These are phyloP conservation scores for Scomber colias DNA, from an alignment of 2,113 vertebrate genomes.

Conservation along the genomic window DNA sequence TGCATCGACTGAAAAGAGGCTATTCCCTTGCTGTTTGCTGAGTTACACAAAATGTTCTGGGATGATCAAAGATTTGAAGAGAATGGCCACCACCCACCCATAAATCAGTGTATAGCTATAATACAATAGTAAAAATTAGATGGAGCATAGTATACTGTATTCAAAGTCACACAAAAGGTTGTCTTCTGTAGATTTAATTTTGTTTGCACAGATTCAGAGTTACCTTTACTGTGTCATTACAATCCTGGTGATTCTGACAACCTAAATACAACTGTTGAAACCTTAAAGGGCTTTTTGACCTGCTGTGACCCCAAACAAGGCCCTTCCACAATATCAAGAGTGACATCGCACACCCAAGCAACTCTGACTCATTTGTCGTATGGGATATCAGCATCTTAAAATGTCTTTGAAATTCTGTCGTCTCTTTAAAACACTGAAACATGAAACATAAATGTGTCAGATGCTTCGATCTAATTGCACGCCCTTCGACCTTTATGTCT, in stretches of 20 bases:
- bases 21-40: slow-evolving; percentile 35
- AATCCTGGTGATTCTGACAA: background rate
- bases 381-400: slow-evolving; percentile 45
- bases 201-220: background rate
- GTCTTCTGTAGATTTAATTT: background rate
- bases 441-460: slow-evolving; percentile 61
- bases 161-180: background rate
- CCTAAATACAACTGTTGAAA: slow-evolving; percentile 4
- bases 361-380: slow-evolving; percentile 16
- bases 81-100: slow-evolving; percentile 47
- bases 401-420: slow-evolving; percentile 11
- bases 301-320: slow-evolving; percentile 31
- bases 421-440: slow-evolving; percentile 25
- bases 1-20: slow-evolving; percentile 51
- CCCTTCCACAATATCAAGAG: slow-evolving; percentile 38
- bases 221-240: background rate
- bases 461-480: slow-evolving; percentile 46
- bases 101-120: slow-evolving; percentile 21
- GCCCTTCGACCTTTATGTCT: slow-evolving; percentile 62
- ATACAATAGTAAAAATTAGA: slow-evolving; percentile 15
- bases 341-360: slow-evolving; percentile 44
- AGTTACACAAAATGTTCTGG: slow-evolving; percentile 40
- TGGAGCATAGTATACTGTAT: background rate
- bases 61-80: slow-evolving; percentile 46
- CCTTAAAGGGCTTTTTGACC: slow-evolving; percentile 49